Conservation (phyloP, 2,113 vertebrate species). For the Emydura subglobosa region DNA sequence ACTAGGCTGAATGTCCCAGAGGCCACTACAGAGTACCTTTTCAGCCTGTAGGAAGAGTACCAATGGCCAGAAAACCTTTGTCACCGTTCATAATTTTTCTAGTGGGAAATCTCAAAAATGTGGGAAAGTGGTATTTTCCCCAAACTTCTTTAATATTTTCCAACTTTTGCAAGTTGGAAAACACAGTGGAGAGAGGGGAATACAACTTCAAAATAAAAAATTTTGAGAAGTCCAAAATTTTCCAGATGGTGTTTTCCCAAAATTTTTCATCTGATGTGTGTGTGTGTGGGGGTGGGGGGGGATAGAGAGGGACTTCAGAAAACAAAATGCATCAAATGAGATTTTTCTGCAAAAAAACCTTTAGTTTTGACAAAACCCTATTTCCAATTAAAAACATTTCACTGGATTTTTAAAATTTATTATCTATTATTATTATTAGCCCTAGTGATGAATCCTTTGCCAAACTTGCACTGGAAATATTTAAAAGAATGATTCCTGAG, state of each 20-base stretch:
- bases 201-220: background rate
- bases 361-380: too few species aligned
- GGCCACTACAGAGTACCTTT: background rate
- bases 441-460: background rate
- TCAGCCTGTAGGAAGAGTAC: background rate
- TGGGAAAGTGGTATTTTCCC: background rate
- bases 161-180: background rate
- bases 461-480: background rate
- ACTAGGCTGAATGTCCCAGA: slow-evolving; percentile 10
- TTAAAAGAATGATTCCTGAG: background rate
- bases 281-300: too few species aligned
- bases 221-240: background rate
- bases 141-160: background rate
- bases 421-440: background rate
- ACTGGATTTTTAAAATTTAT: background rate
- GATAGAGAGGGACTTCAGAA: too few species aligned
- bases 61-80: slow-evolving; percentile 12
- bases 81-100: background rate
- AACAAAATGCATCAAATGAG: too few species aligned
- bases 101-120: background rate
- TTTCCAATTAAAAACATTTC: background rate
- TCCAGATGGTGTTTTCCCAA: background rate
- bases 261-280: too few species aligned
- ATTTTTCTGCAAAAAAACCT: too few species aligned
- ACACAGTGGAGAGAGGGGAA: background rate